Evolutionary conservation across 2,797 vertebrate genomes (phyloP).

Genomic region (Cryptoprocta ferox): DNA sequence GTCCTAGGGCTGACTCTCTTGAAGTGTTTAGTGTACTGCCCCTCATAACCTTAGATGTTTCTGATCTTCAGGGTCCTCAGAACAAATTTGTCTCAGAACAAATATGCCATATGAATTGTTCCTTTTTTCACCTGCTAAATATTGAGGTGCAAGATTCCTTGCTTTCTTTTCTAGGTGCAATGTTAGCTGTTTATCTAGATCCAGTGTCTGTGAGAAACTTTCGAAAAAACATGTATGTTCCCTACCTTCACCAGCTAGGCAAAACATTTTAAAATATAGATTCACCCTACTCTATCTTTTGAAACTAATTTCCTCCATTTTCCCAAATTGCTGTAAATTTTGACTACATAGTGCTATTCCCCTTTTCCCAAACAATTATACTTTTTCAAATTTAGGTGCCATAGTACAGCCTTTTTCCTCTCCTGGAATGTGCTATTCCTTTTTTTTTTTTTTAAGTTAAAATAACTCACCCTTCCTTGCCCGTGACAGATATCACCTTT

Average conservation of each 20-base stretch:
- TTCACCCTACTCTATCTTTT: not conserved
- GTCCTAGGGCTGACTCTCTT: not conserved
- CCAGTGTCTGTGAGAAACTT: not conserved
- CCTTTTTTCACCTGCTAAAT: not conserved
- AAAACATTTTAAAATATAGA: not conserved
- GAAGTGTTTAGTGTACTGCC: not conserved
- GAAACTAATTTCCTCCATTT: not conserved
- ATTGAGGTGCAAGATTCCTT: not conserved
- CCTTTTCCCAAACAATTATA: not conserved
- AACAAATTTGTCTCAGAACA: not conserved
- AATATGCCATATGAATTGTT: not conserved
- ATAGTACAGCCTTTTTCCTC: not conserved
- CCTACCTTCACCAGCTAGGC: not conserved
- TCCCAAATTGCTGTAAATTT: not conserved
- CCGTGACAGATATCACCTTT: not conserved
- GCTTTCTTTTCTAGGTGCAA: not conserved
- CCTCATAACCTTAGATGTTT: not conserved
- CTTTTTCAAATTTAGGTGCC: not conserved
- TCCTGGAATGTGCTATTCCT: not conserved
- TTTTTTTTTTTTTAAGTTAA: slow-evolving; percentile 1
- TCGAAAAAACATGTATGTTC: not conserved
- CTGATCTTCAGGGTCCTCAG: not conserved
- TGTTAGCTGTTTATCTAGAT: not conserved
- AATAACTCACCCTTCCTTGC: not conserved
- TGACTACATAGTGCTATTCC: not conserved